Conservation (phyloP, 2,797 vertebrate genomes). For the Momotus momota region DNA sequence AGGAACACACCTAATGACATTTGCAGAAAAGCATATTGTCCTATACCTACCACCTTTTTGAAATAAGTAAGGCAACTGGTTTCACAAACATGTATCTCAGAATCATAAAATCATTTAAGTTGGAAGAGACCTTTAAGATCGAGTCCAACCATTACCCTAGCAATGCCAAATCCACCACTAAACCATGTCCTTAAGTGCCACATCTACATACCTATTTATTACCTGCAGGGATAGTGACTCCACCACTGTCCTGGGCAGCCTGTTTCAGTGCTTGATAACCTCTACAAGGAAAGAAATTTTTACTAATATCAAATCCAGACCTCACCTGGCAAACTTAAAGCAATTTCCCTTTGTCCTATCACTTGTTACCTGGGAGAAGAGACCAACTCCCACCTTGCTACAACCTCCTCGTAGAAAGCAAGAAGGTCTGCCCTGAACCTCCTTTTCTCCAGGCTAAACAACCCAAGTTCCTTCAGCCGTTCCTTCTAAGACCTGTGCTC, state of each 20-base stretch:
- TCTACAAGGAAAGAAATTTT: not conserved
- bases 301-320: not conserved
- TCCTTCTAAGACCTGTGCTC: not conserved
- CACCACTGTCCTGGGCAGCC: not conserved
- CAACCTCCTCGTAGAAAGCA: fast-evolving
- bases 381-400: not conserved
- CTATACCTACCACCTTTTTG: not conserved
- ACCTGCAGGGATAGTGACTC: not conserved
- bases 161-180: not conserved
- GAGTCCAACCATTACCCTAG: not conserved
- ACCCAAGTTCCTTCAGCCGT: fast-evolving
- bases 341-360: not conserved
- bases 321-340: not conserved
- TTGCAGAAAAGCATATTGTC: not conserved
- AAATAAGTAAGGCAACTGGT: not conserved
- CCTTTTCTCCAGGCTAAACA: not conserved
- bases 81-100: not conserved
- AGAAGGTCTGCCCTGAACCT: not conserved
- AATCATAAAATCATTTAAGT: not conserved
- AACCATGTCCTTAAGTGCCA: not conserved
- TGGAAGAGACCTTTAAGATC: not conserved
- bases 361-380: not conserved
- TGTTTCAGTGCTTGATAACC: not conserved
- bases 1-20: not conserved
- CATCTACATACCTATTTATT: not conserved